Percentiles rank a stretch among this genome's conserved stretches.
Evolutionary conservation across 2,888 invertebrate genomes (phyloP).

Genomic region (Lasioglossum marginatum): DNA sequence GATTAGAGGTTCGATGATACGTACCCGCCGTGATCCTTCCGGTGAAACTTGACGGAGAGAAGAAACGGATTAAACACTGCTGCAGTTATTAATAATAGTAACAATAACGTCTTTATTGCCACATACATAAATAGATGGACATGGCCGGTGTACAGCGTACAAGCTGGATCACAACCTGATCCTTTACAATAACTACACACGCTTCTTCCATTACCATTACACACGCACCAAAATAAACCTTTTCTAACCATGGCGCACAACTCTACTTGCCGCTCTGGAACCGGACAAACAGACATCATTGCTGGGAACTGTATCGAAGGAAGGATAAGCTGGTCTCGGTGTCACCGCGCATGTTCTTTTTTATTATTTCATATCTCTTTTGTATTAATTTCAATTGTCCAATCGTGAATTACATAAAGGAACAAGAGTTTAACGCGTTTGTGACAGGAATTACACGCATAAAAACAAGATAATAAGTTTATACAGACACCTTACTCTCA

Average conservation of each 20-base stretch:
- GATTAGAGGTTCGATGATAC: neutral
- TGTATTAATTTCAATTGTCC: neutral
- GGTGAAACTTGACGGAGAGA: neutral
- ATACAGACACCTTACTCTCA: neutral
- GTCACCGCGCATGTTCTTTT: neutral
- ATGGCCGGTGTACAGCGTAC: constrained; percentile 75
- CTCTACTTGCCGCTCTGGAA: constrained; percentile 27
- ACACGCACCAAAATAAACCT: constrained; percentile 62
- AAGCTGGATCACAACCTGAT: constrained; percentile 71
- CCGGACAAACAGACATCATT: constrained; percentile 32
- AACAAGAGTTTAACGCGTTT: neutral
- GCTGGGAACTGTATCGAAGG: constrained; percentile 8
- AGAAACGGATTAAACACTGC: neutral
- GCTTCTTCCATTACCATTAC: constrained; percentile 37
- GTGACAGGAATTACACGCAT: neutral
- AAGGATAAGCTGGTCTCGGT: neutral
- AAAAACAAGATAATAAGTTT: neutral
- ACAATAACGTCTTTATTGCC: constrained; percentile 75
- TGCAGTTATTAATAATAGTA: constrained; percentile 70
- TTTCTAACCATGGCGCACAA: constrained; percentile 48
- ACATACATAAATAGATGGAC: constrained; percentile 75
- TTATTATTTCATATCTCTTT: neutral
- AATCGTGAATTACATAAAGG: neutral
- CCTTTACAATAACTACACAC: constrained; percentile 69
- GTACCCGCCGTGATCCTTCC: neutral